A percentile compares a stretch with the other conserved stretches of the same genome.
phyloP scores from a whole-genome alignment of 2,888 invertebrate species.

The Apodemia zela region DNA sequence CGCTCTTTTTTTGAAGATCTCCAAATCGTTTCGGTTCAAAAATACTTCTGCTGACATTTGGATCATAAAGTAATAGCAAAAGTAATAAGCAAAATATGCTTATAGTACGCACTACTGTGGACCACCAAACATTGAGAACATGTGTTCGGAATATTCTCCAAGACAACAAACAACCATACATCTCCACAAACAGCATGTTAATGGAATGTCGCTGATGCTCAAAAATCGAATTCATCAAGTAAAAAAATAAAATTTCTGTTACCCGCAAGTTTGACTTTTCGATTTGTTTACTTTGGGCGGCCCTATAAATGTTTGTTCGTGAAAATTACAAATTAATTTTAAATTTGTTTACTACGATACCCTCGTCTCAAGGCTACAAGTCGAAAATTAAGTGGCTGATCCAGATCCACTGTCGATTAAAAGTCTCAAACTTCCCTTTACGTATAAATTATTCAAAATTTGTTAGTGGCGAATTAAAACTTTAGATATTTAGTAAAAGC shows the following conservation, averaged over 20 bases:
- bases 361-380: not conserved
- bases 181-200: too few relatives aligned
- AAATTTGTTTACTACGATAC: slow-evolving; percentile 8
- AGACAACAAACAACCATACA: too few relatives aligned
- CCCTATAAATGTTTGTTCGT: slow-evolving; percentile 1
- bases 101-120: too few relatives aligned
- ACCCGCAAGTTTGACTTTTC: not conserved
- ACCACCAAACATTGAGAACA: too few relatives aligned
- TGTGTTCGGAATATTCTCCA: too few relatives aligned
- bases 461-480: slow-evolving; percentile 7
- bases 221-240: not conserved
- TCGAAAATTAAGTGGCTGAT: slow-evolving; percentile 8
- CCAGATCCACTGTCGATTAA: slow-evolving; percentile 5
- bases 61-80: too few relatives aligned
- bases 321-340: slow-evolving; percentile 13
- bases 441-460: slow-evolving; percentile 21
- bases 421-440: slow-evolving; percentile 2
- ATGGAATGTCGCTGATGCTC: too few relatives aligned
- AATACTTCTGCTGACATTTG: too few relatives aligned
- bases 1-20: too few relatives aligned
- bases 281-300: not conserved
- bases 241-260: not conserved
- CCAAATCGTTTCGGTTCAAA: too few relatives aligned
- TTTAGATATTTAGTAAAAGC: not conserved
- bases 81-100: too few relatives aligned